These are phyloP conservation scores for Canis aureus DNA, from an alignment of 2,113 vertebrate genomes.

Conservation along the genomic window DNA sequence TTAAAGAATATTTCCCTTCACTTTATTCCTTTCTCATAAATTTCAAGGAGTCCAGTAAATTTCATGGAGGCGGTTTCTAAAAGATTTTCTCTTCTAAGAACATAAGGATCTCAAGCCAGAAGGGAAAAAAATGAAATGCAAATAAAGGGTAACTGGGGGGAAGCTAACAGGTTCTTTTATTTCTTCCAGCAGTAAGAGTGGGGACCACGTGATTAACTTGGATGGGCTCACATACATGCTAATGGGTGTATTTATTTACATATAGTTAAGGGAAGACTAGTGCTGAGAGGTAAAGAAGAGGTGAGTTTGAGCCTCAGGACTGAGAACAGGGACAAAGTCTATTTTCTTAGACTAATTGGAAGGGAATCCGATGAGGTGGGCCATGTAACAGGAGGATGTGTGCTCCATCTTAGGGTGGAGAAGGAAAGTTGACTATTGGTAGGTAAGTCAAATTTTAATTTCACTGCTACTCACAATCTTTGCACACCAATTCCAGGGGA, in stretches of 20 bases:
- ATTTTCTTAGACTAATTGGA: background rate
- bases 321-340: background rate
- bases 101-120: background rate
- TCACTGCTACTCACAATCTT: background rate
- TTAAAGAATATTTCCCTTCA: background rate
- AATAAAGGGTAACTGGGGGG: background rate
- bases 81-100: background rate
- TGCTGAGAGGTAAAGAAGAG: background rate
- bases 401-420: background rate
- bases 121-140: background rate
- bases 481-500: background rate
- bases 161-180: background rate
- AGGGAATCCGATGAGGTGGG: background rate
- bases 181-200: background rate
- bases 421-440: background rate
- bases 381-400: background rate
- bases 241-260: background rate
- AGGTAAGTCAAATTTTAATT: background rate
- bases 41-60: background rate
- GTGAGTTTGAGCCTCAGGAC: background rate
- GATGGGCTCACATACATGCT: background rate
- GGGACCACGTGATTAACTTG: background rate
- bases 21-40: background rate
- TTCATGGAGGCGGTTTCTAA: background rate
- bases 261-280: background rate